Evolutionary conservation across 2,888 invertebrate species (phyloP).

Genomic region (Clitarchus hookeri): DNA sequence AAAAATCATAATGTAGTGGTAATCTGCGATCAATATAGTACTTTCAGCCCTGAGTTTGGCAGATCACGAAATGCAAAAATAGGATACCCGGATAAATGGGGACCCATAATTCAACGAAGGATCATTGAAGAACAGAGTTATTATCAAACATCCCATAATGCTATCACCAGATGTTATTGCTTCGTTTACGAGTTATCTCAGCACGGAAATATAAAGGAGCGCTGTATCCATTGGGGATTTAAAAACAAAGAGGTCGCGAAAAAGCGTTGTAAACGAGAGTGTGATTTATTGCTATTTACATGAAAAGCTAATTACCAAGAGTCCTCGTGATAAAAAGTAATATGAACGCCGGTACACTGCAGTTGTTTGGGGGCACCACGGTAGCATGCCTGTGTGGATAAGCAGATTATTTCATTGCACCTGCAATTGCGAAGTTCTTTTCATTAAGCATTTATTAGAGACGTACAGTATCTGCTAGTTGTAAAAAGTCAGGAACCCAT

Average conservation of each 20-base stretch:
- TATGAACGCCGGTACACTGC: neutral
- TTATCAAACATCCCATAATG: neutral
- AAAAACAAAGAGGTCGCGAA: neutral
- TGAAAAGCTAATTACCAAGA: neutral
- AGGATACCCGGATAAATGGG: no score
- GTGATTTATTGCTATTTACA: neutral
- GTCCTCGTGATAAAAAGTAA: neutral
- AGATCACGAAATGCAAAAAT: no score
- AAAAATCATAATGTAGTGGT: no score
- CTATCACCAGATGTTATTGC: neutral
- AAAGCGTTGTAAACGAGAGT: neutral
- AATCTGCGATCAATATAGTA: no score
- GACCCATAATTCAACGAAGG: no score
- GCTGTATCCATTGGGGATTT: neutral
- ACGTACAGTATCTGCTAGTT: no score
- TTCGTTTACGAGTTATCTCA: neutral
- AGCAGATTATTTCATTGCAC: neutral
- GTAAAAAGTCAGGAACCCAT: no score
- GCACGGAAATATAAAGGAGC: neutral
- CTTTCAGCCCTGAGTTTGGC: no score
- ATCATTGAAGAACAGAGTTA: neutral
- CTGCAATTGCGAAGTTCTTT: neutral
- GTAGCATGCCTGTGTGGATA: neutral
- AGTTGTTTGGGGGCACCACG: neutral
- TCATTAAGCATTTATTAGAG: neutral